Percentiles rank a stretch among this genome's conserved stretches.
Conservation (phyloP, 2,888 invertebrate genomes). For the Dynastes tityus region DNA sequence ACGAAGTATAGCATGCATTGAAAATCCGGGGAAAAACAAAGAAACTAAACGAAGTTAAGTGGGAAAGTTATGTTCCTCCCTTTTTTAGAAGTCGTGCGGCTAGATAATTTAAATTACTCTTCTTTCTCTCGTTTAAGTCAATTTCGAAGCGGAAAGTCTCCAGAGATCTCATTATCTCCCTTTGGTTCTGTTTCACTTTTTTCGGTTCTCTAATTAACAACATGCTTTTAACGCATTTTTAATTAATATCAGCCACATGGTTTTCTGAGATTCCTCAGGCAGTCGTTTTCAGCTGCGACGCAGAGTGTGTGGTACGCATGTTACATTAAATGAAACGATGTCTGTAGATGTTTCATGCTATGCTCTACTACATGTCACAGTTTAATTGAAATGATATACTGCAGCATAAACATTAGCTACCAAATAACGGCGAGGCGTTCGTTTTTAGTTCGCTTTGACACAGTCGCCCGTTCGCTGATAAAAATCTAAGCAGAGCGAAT, state of each 20-base stretch:
- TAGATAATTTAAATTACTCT: constrained; percentile 57
- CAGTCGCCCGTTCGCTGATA: constrained; percentile 34
- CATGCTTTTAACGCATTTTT: constrained; percentile 60
- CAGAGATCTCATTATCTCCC: constrained; percentile 59
- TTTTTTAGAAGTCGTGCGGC: constrained; percentile 45
- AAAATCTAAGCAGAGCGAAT: constrained; percentile 46
- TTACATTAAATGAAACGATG: constrained; percentile 47
- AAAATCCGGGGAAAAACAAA: constrained; percentile 52
- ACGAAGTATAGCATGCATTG: constrained; percentile 40
- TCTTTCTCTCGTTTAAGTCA: constrained; percentile 52
- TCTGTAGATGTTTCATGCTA: constrained; percentile 55
- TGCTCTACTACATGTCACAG: constrained; percentile 60
- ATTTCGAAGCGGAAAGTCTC: constrained; percentile 54
- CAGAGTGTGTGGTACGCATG: constrained; percentile 48
- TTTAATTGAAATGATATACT: constrained; percentile 61
- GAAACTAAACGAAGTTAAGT: constrained; percentile 54
- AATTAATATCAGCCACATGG: constrained; percentile 62
- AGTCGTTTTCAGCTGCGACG: constrained; percentile 45
- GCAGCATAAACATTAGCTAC: constrained; percentile 57
- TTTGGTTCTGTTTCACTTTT: constrained; percentile 46
- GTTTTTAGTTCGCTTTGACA: constrained; percentile 44
- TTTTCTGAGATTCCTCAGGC: constrained; percentile 48
- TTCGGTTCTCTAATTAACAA: constrained; percentile 58
- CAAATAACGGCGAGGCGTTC: constrained; percentile 51
- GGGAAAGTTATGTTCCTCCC: constrained; percentile 47